phyloP scores from a whole-genome alignment of 2,888 invertebrate genomes.

The Tenthredo livida region DNA sequence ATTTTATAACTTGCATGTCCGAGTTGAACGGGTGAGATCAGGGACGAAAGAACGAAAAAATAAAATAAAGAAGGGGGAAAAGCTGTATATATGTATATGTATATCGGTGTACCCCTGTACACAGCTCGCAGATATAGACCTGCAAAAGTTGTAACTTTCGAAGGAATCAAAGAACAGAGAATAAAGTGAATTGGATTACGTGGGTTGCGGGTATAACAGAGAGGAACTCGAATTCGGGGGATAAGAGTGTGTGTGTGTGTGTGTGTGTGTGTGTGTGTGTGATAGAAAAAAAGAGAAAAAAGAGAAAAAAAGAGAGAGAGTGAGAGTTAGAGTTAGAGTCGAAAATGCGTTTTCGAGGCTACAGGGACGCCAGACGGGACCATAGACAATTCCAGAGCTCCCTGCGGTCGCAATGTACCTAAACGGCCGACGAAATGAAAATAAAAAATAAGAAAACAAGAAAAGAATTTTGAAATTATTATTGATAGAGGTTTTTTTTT shows the following conservation, averaged over 20 bases:
- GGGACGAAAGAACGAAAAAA: neutral
- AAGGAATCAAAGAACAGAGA: neutral
- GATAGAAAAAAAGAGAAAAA: neutral
- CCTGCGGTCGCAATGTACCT: conserved; percentile 29
- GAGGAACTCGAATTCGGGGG: neutral
- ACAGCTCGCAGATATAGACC: neutral
- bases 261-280: neutral
- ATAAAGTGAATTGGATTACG: conserved; percentile 9
- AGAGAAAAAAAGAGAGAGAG: neutral
- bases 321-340: neutral
- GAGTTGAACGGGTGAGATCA: conserved; percentile 8
- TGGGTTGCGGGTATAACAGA: conserved; percentile 9
- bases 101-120: neutral
- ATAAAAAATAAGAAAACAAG: neutral
- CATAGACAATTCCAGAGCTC: conserved; percentile 49
- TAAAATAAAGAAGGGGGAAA: neutral
- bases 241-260: neutral
- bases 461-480: conserved; percentile 2
- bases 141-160: neutral
- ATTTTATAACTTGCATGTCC: neutral
- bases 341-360: conserved; percentile 35
- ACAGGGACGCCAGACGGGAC: conserved; percentile 47
- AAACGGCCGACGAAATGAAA: conserved; percentile 37
- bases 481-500: conserved; percentile 23
- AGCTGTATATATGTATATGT: neutral